Percentiles rank a stretch among this genome's conserved stretches.
Evolutionary conservation across 2,797 vertebrate genomes (phyloP).

Genomic region (Alfaro cultratus): DNA sequence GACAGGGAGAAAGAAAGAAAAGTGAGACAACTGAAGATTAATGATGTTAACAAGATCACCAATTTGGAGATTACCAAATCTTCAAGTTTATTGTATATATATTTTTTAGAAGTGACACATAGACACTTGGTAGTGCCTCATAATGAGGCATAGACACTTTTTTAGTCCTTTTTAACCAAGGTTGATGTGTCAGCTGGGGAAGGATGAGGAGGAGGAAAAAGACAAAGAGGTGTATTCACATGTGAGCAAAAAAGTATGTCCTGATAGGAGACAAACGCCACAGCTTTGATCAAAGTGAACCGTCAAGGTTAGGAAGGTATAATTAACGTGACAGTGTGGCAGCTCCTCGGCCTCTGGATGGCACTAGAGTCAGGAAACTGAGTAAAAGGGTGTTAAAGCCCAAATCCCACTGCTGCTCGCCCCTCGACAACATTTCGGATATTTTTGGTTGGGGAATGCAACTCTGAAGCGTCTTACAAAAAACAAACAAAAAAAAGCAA

Average conservation of each 20-base stretch:
- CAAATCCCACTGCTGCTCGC: not conserved
- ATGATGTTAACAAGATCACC: constrained; percentile 53
- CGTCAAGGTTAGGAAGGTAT: constrained; percentile 37
- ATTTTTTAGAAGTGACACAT: constrained; percentile 20
- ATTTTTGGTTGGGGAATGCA: not conserved
- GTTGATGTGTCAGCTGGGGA: constrained; percentile 2
- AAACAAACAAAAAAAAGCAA: not conserved
- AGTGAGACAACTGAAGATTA: constrained; percentile 60
- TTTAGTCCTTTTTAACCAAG: constrained; percentile 34
- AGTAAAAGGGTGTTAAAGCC: constrained; percentile 1
- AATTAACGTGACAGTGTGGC: constrained; percentile 32
- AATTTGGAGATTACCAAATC: constrained; percentile 39
- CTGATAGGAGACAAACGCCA: constrained; percentile 24
- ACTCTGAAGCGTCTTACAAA: not conserved
- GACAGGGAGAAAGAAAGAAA: constrained; percentile 45
- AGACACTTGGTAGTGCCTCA: constrained; percentile 9
- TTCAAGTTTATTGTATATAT: constrained; percentile 8
- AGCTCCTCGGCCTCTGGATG: constrained; percentile 50
- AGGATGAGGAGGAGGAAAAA: constrained; percentile 13
- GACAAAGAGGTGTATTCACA: constrained; percentile 29
- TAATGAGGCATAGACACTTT: constrained; percentile 9
- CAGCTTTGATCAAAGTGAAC: constrained; percentile 31
- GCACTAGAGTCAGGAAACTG: constrained; percentile 44
- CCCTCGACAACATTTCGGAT: not conserved
- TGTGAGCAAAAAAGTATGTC: constrained; percentile 29